Conservation (phyloP, 2,888 invertebrate genomes). For the Cheilosia pagana region DNA sequence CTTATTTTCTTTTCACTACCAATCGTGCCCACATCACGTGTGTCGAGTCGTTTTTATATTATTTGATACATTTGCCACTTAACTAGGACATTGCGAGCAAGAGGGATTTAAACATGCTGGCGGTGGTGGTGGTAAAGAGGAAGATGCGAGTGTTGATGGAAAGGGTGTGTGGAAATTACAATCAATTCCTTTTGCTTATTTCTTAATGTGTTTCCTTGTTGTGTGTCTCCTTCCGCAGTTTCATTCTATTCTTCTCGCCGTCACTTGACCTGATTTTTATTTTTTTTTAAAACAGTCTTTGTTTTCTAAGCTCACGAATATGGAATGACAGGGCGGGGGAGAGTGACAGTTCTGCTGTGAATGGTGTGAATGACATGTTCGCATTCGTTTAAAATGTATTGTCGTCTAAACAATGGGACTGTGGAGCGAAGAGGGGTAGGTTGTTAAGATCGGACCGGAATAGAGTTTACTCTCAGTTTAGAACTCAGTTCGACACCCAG, state of each 20-base stretch:
- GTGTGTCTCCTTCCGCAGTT: conserved; percentile 64
- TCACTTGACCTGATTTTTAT: conserved; percentile 66
- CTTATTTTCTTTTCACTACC: background rate
- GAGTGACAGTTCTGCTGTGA: conserved; percentile 32
- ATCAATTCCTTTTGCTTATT: conserved; percentile 56
- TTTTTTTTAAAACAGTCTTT: conserved; percentile 33
- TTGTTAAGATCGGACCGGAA: background rate
- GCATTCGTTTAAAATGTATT: conserved; percentile 57
- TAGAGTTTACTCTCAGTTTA: background rate
- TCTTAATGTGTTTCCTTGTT: conserved; percentile 67
- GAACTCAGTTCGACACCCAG: too few relatives aligned
- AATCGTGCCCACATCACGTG: conserved; percentile 11
- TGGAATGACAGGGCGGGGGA: background rate
- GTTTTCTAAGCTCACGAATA: conserved; percentile 5
- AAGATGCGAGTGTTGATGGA: background rate
- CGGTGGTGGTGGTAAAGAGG: background rate
- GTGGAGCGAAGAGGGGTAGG: background rate
- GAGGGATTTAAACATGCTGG: conserved; percentile 1
- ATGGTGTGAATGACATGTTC: conserved; percentile 69
- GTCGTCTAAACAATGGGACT: conserved; percentile 32
- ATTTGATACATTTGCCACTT: conserved; percentile 59
- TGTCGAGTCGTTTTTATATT: conserved; percentile 23
- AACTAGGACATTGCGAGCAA: conserved; percentile 33
- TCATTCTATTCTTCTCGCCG: conserved; percentile 57
- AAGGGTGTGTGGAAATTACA: conserved; percentile 56